Evolutionary conservation across 92 coral and sea anemone species (phyloP).

Genomic region (Chrysogorgia sp.): DNA sequence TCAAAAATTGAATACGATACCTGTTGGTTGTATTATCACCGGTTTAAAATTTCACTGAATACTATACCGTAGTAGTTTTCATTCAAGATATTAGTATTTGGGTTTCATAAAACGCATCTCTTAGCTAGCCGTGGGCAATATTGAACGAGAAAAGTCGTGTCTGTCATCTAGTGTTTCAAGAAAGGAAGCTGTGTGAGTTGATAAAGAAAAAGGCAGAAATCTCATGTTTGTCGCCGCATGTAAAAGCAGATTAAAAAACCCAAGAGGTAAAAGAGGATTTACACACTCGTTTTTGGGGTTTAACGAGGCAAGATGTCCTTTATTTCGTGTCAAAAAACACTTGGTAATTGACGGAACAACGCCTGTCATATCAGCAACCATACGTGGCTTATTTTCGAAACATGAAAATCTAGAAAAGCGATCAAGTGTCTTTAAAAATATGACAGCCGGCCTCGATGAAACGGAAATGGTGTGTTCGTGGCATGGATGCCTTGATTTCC

Average conservation of each 20-base stretch:
- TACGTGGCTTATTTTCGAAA: background rate
- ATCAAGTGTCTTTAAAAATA: background rate
- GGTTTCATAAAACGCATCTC: background rate
- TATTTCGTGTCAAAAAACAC: background rate
- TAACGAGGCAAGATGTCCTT: background rate
- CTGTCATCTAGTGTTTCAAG: background rate
- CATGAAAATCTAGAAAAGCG: background rate
- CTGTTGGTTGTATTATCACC: conserved; percentile 19
- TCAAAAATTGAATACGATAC: background rate
- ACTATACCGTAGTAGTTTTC: background rate
- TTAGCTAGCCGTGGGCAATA: background rate
- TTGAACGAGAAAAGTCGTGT: background rate
- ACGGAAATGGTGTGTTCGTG: conserved; percentile 35
- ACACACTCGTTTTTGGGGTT: background rate
- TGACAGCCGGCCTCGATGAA: conserved; percentile 19
- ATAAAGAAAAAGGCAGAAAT: background rate
- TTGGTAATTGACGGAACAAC: background rate
- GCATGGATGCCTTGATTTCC: conserved; percentile 14
- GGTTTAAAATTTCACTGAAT: conserved; percentile 22
- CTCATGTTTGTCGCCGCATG: background rate
- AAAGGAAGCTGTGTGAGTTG: background rate
- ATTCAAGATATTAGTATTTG: background rate
- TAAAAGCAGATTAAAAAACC: background rate
- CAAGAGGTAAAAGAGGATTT: background rate
- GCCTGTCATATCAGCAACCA: background rate